Percentiles rank a stretch among this genome's conserved stretches.
Conservation (phyloP, 2,797 vertebrate species). For the Sarcoramphus papa region DNA sequence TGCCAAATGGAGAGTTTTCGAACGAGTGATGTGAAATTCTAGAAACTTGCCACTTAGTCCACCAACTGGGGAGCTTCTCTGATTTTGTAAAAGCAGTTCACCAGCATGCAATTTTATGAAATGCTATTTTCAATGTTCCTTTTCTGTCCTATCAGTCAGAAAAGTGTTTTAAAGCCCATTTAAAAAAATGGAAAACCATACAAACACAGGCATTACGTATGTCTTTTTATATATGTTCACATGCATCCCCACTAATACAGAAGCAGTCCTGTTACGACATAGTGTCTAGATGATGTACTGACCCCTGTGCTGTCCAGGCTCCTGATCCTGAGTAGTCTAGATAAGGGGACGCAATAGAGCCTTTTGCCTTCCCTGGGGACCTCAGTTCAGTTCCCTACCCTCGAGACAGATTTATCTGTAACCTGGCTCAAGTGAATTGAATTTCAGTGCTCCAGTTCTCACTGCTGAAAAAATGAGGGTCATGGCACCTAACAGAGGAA, state of each 20-base stretch:
- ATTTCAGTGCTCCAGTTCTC: background rate
- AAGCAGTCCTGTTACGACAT: background rate
- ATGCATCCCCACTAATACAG: background rate
- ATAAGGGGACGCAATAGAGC: background rate
- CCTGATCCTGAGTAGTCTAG: background rate
- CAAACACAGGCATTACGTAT: background rate
- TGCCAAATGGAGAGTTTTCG: conserved; percentile 40
- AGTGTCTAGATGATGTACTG: background rate
- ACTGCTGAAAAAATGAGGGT: background rate
- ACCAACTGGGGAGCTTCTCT: conserved; percentile 15
- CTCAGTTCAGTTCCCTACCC: background rate
- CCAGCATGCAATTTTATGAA: background rate
- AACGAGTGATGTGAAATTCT: conserved; percentile 43
- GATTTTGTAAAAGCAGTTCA: background rate
- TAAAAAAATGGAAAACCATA: background rate
- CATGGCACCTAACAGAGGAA: background rate
- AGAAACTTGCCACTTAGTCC: conserved; percentile 44
- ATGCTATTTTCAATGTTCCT: background rate
- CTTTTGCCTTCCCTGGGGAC: background rate
- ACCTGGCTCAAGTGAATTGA: background rate
- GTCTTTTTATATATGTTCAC: background rate
- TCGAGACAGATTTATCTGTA: background rate
- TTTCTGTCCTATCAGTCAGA: background rate
- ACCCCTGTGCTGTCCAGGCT: background rate
- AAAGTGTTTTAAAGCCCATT: background rate